Evolutionary conservation across 2,797 vertebrate genomes (phyloP).

Genomic region (Oophaga sylvatica): DNA sequence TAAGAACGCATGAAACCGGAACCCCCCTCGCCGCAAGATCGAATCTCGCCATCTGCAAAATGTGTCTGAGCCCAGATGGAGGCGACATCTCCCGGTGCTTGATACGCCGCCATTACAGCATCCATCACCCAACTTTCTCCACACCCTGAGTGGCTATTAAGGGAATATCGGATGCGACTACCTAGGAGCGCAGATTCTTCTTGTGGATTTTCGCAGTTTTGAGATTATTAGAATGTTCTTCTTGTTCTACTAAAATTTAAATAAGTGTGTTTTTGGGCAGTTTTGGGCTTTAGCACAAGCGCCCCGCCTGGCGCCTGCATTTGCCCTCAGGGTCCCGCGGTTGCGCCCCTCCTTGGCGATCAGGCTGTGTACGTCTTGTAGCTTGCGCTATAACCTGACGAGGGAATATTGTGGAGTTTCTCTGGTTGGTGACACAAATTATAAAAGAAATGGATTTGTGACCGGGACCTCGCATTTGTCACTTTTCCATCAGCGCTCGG

Average conservation of each 20-base stretch:
- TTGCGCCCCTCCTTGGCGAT: too few relatives aligned
- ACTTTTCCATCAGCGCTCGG: conserved; percentile 45
- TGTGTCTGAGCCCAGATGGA: background rate
- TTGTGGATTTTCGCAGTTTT: too few relatives aligned
- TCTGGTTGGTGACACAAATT: background rate
- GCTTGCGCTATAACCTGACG: background rate
- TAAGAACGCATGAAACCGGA: conserved; percentile 1
- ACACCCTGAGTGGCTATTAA: too few relatives aligned
- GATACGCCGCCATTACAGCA: background rate
- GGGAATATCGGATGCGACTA: too few relatives aligned
- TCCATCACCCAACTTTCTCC: background rate
- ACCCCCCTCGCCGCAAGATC: background rate
- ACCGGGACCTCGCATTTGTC: conserved; percentile 30
- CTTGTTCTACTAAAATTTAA: too few relatives aligned
- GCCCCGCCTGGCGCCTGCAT: too few relatives aligned
- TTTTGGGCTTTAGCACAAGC: too few relatives aligned
- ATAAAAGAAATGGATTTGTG: conserved; percentile 48
- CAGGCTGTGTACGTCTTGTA: too few relatives aligned
- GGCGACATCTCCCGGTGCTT: background rate
- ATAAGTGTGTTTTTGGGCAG: too few relatives aligned
- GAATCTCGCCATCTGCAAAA: background rate
- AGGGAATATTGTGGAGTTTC: background rate
- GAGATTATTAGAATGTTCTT: too few relatives aligned
- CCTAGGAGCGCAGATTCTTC: too few relatives aligned
- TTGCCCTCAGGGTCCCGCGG: too few relatives aligned